Evolutionary conservation across 1,140 invertebrate genomes (phyloP).

Genomic region (Campoletis sonorensis): DNA sequence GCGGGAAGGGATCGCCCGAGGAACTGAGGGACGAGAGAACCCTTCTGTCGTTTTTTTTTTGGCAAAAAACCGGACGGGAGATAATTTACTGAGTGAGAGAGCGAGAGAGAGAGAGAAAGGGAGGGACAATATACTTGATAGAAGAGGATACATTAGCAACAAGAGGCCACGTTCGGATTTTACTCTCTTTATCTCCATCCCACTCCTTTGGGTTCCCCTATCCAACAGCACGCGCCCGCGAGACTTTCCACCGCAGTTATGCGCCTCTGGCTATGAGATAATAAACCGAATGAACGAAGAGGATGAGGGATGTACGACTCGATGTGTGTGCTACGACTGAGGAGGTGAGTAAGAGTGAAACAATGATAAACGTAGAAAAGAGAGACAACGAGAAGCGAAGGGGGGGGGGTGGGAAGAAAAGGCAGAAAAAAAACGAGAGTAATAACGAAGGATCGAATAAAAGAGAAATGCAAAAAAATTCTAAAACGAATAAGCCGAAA

Average conservation of each 20-base stretch:
- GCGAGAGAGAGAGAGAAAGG: background rate
- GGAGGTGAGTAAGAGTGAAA: background rate
- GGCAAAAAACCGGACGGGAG: conserved; percentile 33
- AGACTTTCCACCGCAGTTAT: conserved; percentile 29
- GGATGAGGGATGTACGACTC: background rate
- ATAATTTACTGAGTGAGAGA: conserved; percentile 39
- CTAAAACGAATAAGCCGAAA: no score
- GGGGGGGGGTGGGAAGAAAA: no score
- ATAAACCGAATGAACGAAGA: conserved; percentile 41
- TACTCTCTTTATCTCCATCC: background rate
- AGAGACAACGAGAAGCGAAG: no score
- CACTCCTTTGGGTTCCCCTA: no score
- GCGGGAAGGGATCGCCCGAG: conserved; percentile 16
- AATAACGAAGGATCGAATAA: no score
- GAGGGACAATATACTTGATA: conserved; percentile 3
- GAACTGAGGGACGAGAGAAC: background rate
- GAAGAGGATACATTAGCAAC: conserved; percentile 15
- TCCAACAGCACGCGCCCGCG: conserved; percentile 25
- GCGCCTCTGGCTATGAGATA: conserved; percentile 43
- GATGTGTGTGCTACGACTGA: background rate
- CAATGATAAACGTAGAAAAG: no score
- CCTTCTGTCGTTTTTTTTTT: conserved; percentile 10
- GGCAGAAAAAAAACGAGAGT: no score
- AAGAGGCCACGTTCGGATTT: conserved; percentile 23
- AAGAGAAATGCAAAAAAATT: no score